Evolutionary conservation across 2,797 vertebrate species (phyloP).

Genomic region (Adelosebastes latens): DNA sequence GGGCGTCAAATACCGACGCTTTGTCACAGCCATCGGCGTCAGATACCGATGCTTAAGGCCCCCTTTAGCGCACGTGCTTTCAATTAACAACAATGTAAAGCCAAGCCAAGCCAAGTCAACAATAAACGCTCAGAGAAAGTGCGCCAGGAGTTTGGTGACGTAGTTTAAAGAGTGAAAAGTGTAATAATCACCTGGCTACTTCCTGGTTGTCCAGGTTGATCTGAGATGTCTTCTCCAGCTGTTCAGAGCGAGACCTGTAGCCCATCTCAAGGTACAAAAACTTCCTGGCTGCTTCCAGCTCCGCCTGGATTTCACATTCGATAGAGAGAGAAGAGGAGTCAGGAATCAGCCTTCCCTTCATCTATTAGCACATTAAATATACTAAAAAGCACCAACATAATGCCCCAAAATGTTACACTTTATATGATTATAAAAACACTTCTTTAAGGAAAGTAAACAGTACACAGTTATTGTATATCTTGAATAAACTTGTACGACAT

Average conservation of each 20-base stretch:
- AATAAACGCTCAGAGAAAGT: no score
- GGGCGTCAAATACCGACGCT: no score
- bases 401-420: background rate
- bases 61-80: no score
- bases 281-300: slow-evolving; percentile 88
- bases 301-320: slow-evolving; percentile 77
- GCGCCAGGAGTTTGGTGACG: no score
- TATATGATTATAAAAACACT: background rate
- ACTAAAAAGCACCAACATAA: background rate
- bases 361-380: background rate
- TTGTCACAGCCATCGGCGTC: accelerated
- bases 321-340: background rate
- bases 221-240: slow-evolving; percentile 90
- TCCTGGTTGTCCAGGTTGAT: slow-evolving; percentile 89
- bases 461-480: background rate
- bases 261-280: slow-evolving; percentile 98
- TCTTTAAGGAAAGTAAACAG: background rate
- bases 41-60: no score
- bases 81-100: no score
- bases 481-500: background rate
- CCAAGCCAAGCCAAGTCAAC: no score
- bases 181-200: slow-evolving; percentile 85
- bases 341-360: background rate
- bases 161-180: no score
- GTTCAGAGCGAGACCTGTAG: slow-evolving; percentile 94